Conservation (phyloP, 2,113 vertebrate genomes). For the Ivindomyrus marchei region DNA sequence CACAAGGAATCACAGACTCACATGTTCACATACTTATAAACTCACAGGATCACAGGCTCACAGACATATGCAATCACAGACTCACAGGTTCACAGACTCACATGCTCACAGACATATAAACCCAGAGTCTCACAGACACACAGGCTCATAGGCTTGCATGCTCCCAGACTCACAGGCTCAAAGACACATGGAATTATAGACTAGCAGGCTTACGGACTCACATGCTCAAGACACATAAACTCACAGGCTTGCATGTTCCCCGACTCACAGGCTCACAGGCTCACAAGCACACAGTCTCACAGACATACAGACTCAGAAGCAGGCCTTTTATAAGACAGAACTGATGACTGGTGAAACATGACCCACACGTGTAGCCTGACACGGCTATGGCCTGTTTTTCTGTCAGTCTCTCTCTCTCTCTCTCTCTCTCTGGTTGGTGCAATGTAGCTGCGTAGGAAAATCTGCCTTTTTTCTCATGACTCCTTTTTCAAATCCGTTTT, state of each 20-base stretch:
- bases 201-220: neutral
- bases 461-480: neutral
- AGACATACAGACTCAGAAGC: constrained; percentile 25
- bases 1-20: too few species aligned
- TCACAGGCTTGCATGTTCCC: too few species aligned
- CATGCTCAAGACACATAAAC: neutral
- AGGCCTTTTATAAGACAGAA: constrained; percentile 50
- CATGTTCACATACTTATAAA: neutral
- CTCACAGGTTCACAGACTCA: neutral
- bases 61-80: neutral
- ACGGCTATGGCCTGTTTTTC: constrained; percentile 35
- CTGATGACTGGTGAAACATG: constrained; percentile 57
- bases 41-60: neutral
- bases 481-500: constrained; percentile 10
- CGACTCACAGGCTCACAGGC: too few species aligned
- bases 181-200: too few species aligned
- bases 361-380: constrained; percentile 39
- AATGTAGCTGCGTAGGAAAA: neutral
- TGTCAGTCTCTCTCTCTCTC: constrained; percentile 22
- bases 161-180: neutral
- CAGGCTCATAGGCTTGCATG: neutral
- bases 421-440: constrained; percentile 21
- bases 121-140: constrained; percentile 5
- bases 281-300: neutral
- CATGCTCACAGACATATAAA: neutral